Percentiles rank a stretch among this genome's conserved stretches.
phyloP scores from a whole-genome alignment of 2,888 invertebrate genomes.

The Calliphora vomitoria region DNA sequence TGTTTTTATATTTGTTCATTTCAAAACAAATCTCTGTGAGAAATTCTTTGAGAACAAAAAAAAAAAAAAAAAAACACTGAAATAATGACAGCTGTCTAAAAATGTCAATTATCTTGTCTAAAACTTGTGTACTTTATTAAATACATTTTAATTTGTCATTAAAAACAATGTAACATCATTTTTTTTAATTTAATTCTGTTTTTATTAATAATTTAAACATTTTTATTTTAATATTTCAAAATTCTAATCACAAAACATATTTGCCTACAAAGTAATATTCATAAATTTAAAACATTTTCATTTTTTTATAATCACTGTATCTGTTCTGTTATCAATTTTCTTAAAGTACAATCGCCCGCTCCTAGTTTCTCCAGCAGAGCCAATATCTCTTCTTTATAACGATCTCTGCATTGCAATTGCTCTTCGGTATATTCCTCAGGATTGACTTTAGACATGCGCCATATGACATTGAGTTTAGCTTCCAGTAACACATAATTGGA shows the following conservation, averaged over 20 bases:
- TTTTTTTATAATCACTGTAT: conserved; percentile 74
- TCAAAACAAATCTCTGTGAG: conserved; percentile 7
- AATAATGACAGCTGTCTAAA: conserved; percentile 75
- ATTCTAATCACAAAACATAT: conserved; percentile 42
- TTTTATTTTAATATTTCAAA: not conserved
- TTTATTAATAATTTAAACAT: conserved; percentile 27
- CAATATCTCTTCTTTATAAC: conserved; percentile 83
- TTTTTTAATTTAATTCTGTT: conserved; percentile 29
- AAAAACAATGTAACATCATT: conserved; percentile 60
- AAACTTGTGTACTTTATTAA: conserved; percentile 67
- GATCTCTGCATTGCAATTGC: conserved; percentile 80
- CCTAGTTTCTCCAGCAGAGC: conserved; percentile 82
- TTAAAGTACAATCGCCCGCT: conserved; percentile 84
- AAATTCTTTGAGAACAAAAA: conserved; percentile 18
- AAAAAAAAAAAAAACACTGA: conserved; percentile 7
- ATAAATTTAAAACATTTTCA: not conserved
- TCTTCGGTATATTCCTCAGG: conserved; percentile 80
- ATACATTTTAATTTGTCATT: conserved; percentile 70
- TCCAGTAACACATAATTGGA: conserved; percentile 84
- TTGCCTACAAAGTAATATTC: not conserved
- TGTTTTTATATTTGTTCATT: not conserved
- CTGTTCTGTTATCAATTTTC: conserved; percentile 82
- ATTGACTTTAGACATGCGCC: conserved; percentile 82
- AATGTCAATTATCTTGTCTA: conserved; percentile 73
- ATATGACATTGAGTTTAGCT: conserved; percentile 84